Base-by-base conservation (phyloP, 2,113 vertebrate species). In the Eupsittula cactorum region DNA sequence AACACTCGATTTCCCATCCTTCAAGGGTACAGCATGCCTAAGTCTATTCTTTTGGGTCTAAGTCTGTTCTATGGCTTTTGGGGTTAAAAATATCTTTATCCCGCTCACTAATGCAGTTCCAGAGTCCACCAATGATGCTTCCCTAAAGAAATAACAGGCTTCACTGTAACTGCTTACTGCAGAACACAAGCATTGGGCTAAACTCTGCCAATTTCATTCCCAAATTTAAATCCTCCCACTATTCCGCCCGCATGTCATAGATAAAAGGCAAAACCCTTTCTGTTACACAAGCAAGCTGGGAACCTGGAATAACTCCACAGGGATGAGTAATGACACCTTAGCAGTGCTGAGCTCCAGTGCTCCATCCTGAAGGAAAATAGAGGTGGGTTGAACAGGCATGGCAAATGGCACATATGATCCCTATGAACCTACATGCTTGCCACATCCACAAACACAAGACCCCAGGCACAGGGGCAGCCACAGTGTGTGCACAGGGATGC, bases 381-480 rank as follows among this genome's bases (percentile, higher is more conserved):
- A 13, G 19, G 37, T 0, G n/a, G 69, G 60, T 49, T 0, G n/a
- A 62, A 19, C 3, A 13, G 65, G 64, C 47, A n/a, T 0, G 16
- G 71, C 18, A 14, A 60, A 57, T 1, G 35, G 37, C 52, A 41
- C 29, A 1, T 1, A 4, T 1, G 37, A 62, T 41, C 39, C 49
- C 21, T 2, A 0, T 2, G 41, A 39, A 24, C 20, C 33, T 1
- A 2, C 16, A 4, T 0, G 4, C 50, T 44, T 24, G 64, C 47
- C 42, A 12, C 2, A 13, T 3, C 37, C 52, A 24, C 46, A 20
- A 12, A 8, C 15, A n/a, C 67, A 27, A 7, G 9, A 21, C 6
- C 47, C 31, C 78, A 7, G 70, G 55, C 67, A 27, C 10, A 9
- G 13, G 71, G 74, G 70, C 44, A 82, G 76, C 76, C 47, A 76